Evolutionary conservation across 2,888 invertebrate species (phyloP), one percentile per base, ranked within the genome.

Genomic region (Pediacus dermestoides): DNA sequence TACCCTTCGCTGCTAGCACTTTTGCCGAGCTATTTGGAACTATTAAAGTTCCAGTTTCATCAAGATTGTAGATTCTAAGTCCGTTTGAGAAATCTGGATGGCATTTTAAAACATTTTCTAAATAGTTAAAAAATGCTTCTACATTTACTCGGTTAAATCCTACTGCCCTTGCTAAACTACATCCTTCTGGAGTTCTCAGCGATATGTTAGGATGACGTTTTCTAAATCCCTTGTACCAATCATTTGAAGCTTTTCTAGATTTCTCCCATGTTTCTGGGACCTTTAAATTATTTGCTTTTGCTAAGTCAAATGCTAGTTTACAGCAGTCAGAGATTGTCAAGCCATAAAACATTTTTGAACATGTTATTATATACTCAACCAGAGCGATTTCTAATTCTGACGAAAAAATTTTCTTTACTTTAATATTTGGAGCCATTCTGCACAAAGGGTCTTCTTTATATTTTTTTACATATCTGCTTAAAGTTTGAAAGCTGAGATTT

Each of bases 1-100:
- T 22, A n/a, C 66, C 65, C 47, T 54, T 64, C 13, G 34, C 15
- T 2, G 64, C 61, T 32, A 68, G 30, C 15, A 68, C 48, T 48
- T 59, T 60, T 8, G 48, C 42, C 4, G 64, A 58, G 34, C 53
- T 54, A 15, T 63, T 60, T 0, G 67, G 64, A 1, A 63, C 69
- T 11, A 61, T 63, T 6, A 63, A 35, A 1, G n/a, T n/a, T n/a
- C 58, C 63, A 26, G 59, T 64, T 50, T 68, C 64, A 48, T 66
- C 64, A 15, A 60, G 23, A 40, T 67, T 67, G 37, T 48, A 65
- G 12, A 66, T 40, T 13, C 36, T 15, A 40, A 36, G 34, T n/a
- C n/a, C n/a, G n/a, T n/a, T n/a, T n/a, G n/a, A n/a, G n/a, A n/a
- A n/a, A n/a, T n/a, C n/a, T n/a, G n/a, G n/a, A n/a, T n/a, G n/a